Conservation (phyloP, 2,797 vertebrate species). For the Rhincodon typus region DNA sequence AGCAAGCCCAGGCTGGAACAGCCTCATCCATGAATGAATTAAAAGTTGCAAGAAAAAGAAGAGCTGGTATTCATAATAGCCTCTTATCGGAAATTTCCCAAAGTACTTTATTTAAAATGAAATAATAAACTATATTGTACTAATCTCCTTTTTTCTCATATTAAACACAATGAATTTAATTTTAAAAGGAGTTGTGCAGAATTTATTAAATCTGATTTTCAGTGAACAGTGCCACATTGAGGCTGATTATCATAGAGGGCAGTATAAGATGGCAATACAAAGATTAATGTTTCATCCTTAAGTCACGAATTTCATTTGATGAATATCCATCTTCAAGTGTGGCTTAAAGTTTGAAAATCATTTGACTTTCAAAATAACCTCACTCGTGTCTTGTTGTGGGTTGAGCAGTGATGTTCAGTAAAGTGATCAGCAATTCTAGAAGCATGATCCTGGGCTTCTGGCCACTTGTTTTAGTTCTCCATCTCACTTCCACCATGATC, state of each 20-base stretch:
- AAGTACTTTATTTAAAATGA: background rate
- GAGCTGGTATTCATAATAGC: too few relatives aligned
- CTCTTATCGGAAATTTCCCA: background rate
- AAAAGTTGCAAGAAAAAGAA: background rate
- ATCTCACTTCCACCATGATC: background rate
- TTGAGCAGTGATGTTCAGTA: background rate
- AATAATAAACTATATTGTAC: background rate
- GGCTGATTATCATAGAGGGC: too few relatives aligned
- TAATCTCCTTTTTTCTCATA: background rate
- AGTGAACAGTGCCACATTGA: background rate
- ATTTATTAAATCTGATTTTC: background rate
- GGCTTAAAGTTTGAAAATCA: background rate
- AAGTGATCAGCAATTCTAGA: background rate
- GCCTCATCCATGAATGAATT: too few relatives aligned
- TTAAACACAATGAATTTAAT: background rate
- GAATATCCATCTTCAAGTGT: background rate
- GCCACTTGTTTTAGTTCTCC: background rate
- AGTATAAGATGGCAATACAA: conserved; percentile 30
- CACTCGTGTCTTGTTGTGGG: background rate
- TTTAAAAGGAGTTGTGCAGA: background rate
- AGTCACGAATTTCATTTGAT: background rate
- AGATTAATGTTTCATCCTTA: background rate
- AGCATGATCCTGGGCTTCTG: background rate
- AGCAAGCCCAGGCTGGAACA: too few relatives aligned
- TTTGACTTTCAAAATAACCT: background rate